Percentiles rank a stretch among this genome's conserved stretches.
These are phyloP conservation scores for Bellardia bayeri DNA, from an alignment of 2,888 invertebrate species.

Conservation along the genomic window DNA sequence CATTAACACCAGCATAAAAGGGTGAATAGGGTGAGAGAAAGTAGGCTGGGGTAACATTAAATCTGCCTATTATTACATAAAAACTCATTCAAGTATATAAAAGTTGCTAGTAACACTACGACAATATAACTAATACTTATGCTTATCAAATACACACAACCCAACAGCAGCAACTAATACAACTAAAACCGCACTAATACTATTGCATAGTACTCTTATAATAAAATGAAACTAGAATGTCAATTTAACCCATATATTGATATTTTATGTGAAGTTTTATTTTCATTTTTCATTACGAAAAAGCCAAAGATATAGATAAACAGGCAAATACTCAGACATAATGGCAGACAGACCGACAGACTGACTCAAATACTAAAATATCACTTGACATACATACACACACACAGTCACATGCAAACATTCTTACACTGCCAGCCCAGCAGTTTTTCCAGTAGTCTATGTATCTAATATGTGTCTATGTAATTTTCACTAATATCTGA, in stretches of 20 bases:
- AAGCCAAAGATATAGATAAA: slow-evolving; percentile 52
- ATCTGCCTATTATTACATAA: neutral
- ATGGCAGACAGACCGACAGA: slow-evolving; percentile 56
- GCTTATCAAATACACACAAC: slow-evolving; percentile 28
- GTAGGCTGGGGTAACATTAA: neutral
- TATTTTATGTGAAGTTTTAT: slow-evolving; percentile 57
- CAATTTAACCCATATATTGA: slow-evolving; percentile 62
- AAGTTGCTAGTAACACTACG: slow-evolving; percentile 13
- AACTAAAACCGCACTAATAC: slow-evolving; percentile 17
- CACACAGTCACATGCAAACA: slow-evolving; percentile 36
- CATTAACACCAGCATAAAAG: slow-evolving; percentile 58
- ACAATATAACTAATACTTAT: slow-evolving; percentile 21
- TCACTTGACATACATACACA: slow-evolving; percentile 39
- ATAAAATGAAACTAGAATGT: slow-evolving; percentile 53
- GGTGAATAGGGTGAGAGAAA: neutral
- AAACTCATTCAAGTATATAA: slow-evolving; percentile 12
- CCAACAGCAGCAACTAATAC: neutral
- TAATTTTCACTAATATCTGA: too few relatives aligned
- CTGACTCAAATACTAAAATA: slow-evolving; percentile 60
- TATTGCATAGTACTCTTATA: neutral
- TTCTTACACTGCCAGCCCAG: neutral
- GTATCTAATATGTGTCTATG: too few relatives aligned
- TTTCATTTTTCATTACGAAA: slow-evolving; percentile 73
- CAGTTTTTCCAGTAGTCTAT: neutral
- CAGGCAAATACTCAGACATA: slow-evolving; percentile 57